phyloP scores from a whole-genome alignment of 2,888 invertebrate species.

The Patella pellucida region DNA sequence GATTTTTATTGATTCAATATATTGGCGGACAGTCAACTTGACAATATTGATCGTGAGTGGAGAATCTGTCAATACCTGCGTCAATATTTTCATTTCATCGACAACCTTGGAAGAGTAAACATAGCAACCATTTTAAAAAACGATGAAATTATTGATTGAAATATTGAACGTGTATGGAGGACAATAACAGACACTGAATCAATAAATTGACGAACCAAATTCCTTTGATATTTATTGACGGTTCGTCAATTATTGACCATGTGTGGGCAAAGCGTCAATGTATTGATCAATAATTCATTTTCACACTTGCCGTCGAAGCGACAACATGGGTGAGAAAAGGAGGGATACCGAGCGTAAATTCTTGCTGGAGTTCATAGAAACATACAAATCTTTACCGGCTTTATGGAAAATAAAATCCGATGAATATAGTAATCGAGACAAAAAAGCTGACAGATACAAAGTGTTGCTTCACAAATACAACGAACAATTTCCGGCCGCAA shows the following conservation, averaged over 20 bases:
- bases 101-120: too few species aligned
- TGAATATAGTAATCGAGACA: conserved; percentile 47
- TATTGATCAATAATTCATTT: neutral
- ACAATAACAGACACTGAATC: neutral
- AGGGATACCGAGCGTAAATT: conserved; percentile 19
- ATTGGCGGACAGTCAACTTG: too few species aligned
- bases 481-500: conserved; percentile 32
- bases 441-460: conserved; percentile 37
- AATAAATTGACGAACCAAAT: neutral
- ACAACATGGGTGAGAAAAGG: neutral
- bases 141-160: too few species aligned
- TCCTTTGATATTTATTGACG: neutral
- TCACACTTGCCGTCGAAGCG: neutral
- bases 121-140: too few species aligned
- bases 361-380: conserved; percentile 46
- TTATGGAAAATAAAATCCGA: conserved; percentile 52
- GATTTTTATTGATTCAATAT: too few species aligned
- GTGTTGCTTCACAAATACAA: conserved; percentile 31
- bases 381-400: conserved; percentile 43
- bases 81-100: too few species aligned
- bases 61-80: too few species aligned
- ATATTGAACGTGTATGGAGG: neutral
- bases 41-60: too few species aligned
- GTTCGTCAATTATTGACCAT: neutral
- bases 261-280: neutral